These are phyloP conservation scores for Porites lutea DNA, from an alignment of 64 coral and sea anemone species.

Conservation along the genomic window DNA sequence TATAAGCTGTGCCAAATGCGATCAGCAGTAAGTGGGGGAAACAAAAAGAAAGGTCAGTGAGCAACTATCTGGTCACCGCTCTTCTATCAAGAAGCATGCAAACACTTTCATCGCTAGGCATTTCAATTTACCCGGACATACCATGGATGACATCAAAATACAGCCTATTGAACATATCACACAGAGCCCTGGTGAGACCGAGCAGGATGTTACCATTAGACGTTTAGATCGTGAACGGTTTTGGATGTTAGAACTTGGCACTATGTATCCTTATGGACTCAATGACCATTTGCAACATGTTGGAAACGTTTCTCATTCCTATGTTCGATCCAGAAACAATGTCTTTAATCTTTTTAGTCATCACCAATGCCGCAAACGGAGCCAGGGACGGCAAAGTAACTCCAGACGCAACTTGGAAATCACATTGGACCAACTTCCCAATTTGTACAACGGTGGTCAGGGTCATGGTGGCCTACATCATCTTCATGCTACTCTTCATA, in stretches of 20 bases:
- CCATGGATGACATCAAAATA: too few relatives aligned
- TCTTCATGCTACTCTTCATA: background rate
- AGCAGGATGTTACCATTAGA: too few relatives aligned
- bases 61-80: conserved; percentile 32
- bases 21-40: conserved; percentile 30
- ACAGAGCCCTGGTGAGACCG: too few relatives aligned
- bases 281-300: conserved; percentile 4
- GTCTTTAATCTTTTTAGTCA: too few relatives aligned
- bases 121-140: background rate
- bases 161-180: too few relatives aligned
- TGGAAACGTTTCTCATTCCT: background rate
- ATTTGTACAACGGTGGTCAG: conserved; percentile 5
- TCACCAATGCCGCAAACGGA: too few relatives aligned
- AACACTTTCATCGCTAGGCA: conserved; percentile 36
- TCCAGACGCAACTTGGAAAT: too few relatives aligned
- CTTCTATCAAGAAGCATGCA: conserved; percentile 34
- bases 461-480: background rate
- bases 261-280: conserved; percentile 40
- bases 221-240: background rate
- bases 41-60: conserved; percentile 22
- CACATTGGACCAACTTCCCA: background rate
- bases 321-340: too few relatives aligned
- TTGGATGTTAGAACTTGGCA: conserved; percentile 33
- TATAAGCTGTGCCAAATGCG: conserved; percentile 16
- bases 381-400: too few relatives aligned